These are phyloP conservation scores for Drosophila pruinosa DNA, from an alignment of 1,140 invertebrate species.

Conservation along the genomic window DNA sequence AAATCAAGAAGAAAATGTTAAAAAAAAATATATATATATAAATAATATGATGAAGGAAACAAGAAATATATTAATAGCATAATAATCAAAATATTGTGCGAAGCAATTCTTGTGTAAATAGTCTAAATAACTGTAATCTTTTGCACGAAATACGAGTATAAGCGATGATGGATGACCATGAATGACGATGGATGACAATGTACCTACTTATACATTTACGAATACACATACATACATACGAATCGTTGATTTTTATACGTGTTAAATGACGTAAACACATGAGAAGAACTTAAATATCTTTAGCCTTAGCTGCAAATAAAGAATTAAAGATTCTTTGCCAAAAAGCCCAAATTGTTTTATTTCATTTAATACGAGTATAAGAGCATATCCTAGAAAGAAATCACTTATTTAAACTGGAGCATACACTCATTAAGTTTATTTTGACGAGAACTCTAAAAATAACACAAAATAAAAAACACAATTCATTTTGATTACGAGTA, in stretches of 20 bases:
- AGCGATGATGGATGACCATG: constrained; percentile 24
- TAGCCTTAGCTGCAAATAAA: constrained; percentile 81
- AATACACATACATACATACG: constrained; percentile 30
- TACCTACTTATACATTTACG: constrained; percentile 29
- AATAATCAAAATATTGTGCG: constrained; percentile 52
- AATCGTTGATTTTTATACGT: constrained; percentile 30
- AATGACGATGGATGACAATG: constrained; percentile 30
- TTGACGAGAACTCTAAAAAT: constrained; percentile 12
- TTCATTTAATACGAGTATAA: neutral
- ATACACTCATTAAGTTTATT: neutral
- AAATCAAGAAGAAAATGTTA: constrained; percentile 70
- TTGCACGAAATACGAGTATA: constrained; percentile 63
- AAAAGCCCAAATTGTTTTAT: neutral
- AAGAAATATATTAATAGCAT: constrained; percentile 47
- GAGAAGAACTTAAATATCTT: constrained; percentile 62
- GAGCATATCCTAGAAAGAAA: neutral
- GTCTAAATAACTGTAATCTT: constrained; percentile 65
- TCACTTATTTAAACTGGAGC: constrained; percentile 16
- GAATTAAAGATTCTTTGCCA: constrained; percentile 79
- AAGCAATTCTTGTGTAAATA: constrained; percentile 71
- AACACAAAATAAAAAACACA: constrained; percentile 10
- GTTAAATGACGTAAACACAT: constrained; percentile 37
- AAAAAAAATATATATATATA: constrained; percentile 45
- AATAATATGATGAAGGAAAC: constrained; percentile 33
- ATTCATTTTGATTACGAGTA: neutral